Base-by-base conservation (phyloP, 2,888 invertebrate species). In the Zaprionus obscuricornis region DNA sequence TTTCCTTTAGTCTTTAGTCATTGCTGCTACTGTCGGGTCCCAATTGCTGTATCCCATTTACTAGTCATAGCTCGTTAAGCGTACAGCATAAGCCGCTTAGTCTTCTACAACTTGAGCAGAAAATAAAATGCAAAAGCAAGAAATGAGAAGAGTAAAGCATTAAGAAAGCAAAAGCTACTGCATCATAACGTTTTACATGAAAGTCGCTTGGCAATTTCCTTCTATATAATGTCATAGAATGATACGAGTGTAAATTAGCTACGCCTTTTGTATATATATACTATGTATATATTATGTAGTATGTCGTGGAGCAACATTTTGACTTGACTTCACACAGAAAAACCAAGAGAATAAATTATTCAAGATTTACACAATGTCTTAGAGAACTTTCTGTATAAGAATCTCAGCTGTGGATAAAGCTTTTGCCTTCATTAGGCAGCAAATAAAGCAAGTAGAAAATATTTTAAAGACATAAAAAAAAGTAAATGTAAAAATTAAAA, bases 21-120 rank as follows among this genome's bases (percentile, higher is more conserved):
- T 10, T 14, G 14, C 11, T 24, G 11, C 2, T 11, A n/a, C n/a
- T n/a, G n/a, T n/a, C n/a, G n/a, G 20, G 11, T 11, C 40, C 20
- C 33, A 55, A 33, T 33, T 60, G 24, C 17, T 43, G 33, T 36
- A 11, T 36, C 29, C 24, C 36, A 50, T 60, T 59, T 37, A 49
- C 39, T 39, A 52, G 62, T 33, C 56, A 45, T 43, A 66, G 62
- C 51, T 52, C 52, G 52, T 50, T 52, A 63, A 67, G 47, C 46
- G 54, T 24, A 72, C 31, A 36, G 34, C 54, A 37, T 70, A 70
- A 70, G 67, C 73, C 39, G 72, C 68, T 72, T 70, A 70, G 46
- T 34, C 31, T 8, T 16, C 29, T 17, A 3, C 34, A n/a, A n/a
- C n/a, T n/a, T n/a, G n/a, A n/a, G n/a, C n/a, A n/a, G n/a, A n/a